Percentiles rank a stretch among this genome's conserved stretches.
These are phyloP conservation scores for Holocentrus rufus DNA, from an alignment of 2,797 vertebrate species.

Conservation along the genomic window DNA sequence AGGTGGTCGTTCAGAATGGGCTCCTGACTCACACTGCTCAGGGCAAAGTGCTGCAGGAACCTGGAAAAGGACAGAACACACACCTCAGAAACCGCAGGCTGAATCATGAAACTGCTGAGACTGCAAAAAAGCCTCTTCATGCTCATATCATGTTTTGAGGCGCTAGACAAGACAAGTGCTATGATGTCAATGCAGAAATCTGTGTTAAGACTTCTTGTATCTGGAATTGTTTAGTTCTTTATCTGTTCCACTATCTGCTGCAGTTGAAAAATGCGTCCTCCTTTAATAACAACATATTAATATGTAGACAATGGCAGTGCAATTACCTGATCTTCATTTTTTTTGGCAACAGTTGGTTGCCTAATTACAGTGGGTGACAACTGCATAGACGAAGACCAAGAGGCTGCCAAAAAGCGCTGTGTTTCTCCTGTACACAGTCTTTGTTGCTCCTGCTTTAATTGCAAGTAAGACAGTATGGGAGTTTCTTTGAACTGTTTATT, in stretches of 20 bases:
- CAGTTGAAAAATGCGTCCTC: background rate
- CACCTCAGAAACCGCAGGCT: conserved; percentile 7
- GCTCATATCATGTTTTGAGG: background rate
- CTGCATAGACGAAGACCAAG: conserved; percentile 7
- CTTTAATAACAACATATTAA: background rate
- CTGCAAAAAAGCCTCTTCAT: background rate
- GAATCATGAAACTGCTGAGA: conserved; percentile 5
- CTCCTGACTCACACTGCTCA: conserved; percentile 89
- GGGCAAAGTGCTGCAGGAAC: conserved; percentile 90
- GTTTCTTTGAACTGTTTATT: conserved; percentile 1
- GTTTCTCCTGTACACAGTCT: background rate
- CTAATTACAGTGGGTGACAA: conserved; percentile 31
- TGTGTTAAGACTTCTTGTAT: background rate
- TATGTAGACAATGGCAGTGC: background rate
- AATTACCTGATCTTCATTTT: background rate
- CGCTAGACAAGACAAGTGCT: background rate
- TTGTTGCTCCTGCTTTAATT: background rate
- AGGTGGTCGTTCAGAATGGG: conserved; percentile 88
- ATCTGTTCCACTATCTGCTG: background rate
- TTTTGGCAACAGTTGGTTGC: conserved; percentile 8
- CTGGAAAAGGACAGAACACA: conserved; percentile 70
- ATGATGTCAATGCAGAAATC: too few species aligned
- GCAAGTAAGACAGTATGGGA: conserved; percentile 1
- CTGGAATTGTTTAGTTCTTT: background rate
- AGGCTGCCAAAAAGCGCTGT: background rate